A percentile compares a stretch with the other conserved stretches of the same genome.
Evolutionary conservation across 2,797 vertebrate species (phyloP).

Genomic region (Ptychadena robeensis): DNA sequence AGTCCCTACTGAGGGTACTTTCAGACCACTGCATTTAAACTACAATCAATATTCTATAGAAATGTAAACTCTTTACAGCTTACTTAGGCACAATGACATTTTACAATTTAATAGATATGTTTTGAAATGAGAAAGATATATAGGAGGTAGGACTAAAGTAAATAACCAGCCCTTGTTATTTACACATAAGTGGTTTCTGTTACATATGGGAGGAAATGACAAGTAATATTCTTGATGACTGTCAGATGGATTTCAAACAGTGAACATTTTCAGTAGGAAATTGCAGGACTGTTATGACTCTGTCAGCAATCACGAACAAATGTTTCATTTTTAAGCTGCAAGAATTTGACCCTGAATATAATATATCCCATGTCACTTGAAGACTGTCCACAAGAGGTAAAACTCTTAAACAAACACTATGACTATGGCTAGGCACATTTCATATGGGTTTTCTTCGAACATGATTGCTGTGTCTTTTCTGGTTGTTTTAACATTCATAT

Average conservation of each 20-base stretch:
- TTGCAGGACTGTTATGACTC: constrained; percentile 16
- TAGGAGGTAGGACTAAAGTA: background rate
- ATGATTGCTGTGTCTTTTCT: constrained; percentile 1
- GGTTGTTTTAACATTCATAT: background rate
- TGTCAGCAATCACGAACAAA: background rate
- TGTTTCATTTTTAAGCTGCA: background rate
- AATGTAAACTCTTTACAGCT: background rate
- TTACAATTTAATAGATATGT: background rate
- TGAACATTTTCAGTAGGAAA: constrained; percentile 32
- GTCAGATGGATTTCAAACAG: constrained; percentile 30
- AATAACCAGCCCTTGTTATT: background rate
- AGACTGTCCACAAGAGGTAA: background rate
- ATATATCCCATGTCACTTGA: background rate
- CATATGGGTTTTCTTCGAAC: background rate
- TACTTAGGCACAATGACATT: background rate
- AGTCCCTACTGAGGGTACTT: too few relatives aligned
- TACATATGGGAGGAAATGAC: constrained; percentile 25
- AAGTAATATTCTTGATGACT: constrained; percentile 25
- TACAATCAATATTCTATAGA: too few relatives aligned
- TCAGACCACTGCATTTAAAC: too few relatives aligned
- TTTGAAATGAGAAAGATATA: background rate
- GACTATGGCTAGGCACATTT: too few relatives aligned
- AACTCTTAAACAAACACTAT: background rate
- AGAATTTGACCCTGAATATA: constrained; percentile 14
- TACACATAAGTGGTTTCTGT: constrained; percentile 16